Base-by-base conservation (phyloP, 2,113 vertebrate species). In the Chaetodon trifascialis region DNA sequence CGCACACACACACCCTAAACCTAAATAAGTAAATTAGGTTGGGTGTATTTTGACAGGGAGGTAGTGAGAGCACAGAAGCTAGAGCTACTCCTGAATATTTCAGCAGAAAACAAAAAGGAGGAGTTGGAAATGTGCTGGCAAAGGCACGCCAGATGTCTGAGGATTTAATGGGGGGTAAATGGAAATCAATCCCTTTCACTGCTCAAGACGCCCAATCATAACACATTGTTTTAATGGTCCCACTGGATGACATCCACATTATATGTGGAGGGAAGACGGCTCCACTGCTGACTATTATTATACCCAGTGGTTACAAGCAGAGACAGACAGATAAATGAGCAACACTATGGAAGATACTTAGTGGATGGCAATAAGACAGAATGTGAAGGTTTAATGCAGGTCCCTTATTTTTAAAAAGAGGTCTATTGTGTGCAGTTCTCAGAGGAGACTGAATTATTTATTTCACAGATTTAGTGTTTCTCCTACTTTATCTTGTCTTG, bases 151-250 rank as follows among this genome's bases (percentile, higher is more conserved):
- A 97, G 95, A 96, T 96, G 95, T 95, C 94, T 95, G 73, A 89
- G 78, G 90, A 93, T 95, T 92, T 95, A 95, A 95, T 88, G 93
- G 92, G 91, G 86, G 89, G 85, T 92, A 91, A 95, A 96, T 91
- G 86, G 91, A 94, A 94, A 95, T 95, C 94, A 93, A 93, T 93
- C 91, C 87, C 81, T 92, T 94, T 95, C 93, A 93, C 88, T 93
- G 93, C 92, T 94, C 88, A 90, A 94, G 93, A 95, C 94, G 93
- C 89, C 92, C 92, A 96, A 96, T 96, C 95, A 94, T 89, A 96
- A 95, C 92, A 89, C 87, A 89, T 93, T 93, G 91, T 94, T 90
- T 94, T 93, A 90, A 94, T 91, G 83, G 91, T 87, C 86, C 88
- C 86, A 71, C 51, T 72, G 89, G 92, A 89, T 88, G 87, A 71